Evolutionary conservation across 2,113 vertebrate genomes (phyloP), one percentile per base, ranked within the genome.

Genomic region (Thalassarche chlororhynchos): DNA sequence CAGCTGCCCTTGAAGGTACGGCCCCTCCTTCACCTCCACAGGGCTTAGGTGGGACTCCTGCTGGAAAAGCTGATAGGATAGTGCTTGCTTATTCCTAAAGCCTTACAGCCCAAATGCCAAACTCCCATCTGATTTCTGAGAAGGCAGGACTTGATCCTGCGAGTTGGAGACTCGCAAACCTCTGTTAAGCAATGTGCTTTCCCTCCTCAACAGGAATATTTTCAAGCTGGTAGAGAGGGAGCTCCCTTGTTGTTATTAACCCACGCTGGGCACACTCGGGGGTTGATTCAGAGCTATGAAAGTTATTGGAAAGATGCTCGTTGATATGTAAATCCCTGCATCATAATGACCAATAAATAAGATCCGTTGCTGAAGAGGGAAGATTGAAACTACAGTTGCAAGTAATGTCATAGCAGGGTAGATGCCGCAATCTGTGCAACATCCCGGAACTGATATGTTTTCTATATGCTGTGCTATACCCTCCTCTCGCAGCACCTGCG

Each of bases 311-410:
- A 94, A 87, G 46, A 58, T 51, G 20, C 32, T 92, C 0, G 0
- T 58, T 85, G 34, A 20, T 61, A 55, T 61, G 80, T 68, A 75
- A 96, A 96, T 46, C 32, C 55, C 77, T 88, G 40, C 72, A 84
- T 97, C 55, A 32, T 62, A 94, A 92, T 70, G 62, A 81, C 52
- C 82, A 74, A 94, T 97, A 96, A 91, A 95, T 72, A 94, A 92
- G 32, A 55, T 84, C 71, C 17, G 12, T 38, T 91, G 69, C 86
- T 84, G 77, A 87, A 79, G 88, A 96, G 70, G 51, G 17, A 93
- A 58, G 62, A 91, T 36, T 49, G 95, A 75, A 90, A 44, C 25
- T 68, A n/a, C n/a, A 74, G 36, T 79, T 84, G 47, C 75, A 52
- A 64, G 52, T 86, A 71, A 66, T 77, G 88, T 95, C 76, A 64